phyloP scores from a whole-genome alignment of 1,140 invertebrate species.

The Drosophila melanica region DNA sequence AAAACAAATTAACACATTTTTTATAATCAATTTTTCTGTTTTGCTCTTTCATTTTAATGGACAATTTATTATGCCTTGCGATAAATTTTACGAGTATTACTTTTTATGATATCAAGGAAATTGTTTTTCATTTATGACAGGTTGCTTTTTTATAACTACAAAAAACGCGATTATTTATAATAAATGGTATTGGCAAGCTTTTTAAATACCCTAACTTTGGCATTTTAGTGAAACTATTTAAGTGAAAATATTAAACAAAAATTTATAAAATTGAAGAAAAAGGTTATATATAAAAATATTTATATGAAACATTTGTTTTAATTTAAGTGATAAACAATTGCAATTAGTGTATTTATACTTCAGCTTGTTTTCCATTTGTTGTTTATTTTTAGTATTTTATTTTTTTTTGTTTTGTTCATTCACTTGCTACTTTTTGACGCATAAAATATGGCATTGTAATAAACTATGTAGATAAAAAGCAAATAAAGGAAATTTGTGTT shows the following conservation, averaged over 20 bases:
- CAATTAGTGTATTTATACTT: no score
- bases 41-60: neutral
- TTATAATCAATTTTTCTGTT: neutral
- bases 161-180: conserved; percentile 14
- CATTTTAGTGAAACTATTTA: no score
- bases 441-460: conserved; percentile 8
- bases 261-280: no score
- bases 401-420: neutral
- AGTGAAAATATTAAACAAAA: no score
- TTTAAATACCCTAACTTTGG: neutral
- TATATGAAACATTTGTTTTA: no score
- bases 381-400: no score
- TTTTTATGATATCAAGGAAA: conserved; percentile 21
- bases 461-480: conserved; percentile 23
- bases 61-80: conserved; percentile 15
- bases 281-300: neutral
- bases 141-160: conserved; percentile 8
- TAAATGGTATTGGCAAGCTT: conserved; percentile 3
- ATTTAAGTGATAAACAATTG: neutral
- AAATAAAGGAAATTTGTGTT: conserved; percentile 6
- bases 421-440: conserved; percentile 4
- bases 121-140: conserved; percentile 6
- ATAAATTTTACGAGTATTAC: conserved; percentile 12
- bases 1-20: neutral
- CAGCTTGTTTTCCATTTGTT: neutral